phyloP scores from a whole-genome alignment of 2,113 vertebrate species.

The Haliaeetus leucogaster region DNA sequence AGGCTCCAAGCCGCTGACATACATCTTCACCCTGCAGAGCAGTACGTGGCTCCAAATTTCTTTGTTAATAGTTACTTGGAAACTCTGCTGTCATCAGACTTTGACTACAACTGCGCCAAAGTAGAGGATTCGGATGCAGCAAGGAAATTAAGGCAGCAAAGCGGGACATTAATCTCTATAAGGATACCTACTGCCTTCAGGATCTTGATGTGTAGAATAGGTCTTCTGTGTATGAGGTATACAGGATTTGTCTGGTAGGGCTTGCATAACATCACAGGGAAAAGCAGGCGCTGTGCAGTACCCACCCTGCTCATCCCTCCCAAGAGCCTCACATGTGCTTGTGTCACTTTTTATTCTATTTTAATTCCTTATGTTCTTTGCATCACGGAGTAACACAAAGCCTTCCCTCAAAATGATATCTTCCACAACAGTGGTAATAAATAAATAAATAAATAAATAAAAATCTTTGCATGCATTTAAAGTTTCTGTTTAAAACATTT shows the following conservation, averaged over 20 bases:
- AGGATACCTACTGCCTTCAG: not conserved
- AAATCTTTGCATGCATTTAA: not conserved
- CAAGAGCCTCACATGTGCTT: not conserved
- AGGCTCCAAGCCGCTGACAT: fast-evolving
- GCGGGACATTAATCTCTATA: too few species aligned
- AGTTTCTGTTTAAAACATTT: not conserved
- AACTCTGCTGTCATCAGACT: not conserved
- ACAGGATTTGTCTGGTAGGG: not conserved
- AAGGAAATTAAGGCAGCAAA: not conserved
- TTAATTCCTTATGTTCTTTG: not conserved
- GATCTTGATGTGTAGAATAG: not conserved
- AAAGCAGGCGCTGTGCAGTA: not conserved
- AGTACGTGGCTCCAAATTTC: not conserved
- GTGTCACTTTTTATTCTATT: not conserved
- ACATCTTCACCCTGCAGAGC: not conserved
- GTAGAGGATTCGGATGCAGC: not conserved
- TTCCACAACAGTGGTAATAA: not conserved
- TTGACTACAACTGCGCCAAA: not conserved
- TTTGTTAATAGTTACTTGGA: not conserved
- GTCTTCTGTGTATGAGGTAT: not conserved
- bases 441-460: not conserved
- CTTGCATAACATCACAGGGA: too few species aligned
- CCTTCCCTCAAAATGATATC: not conserved
- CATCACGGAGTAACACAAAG: not conserved
- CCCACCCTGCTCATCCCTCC: not conserved